Base-by-base conservation (phyloP, 2,797 vertebrate genomes). In the Sebastes dallii region DNA sequence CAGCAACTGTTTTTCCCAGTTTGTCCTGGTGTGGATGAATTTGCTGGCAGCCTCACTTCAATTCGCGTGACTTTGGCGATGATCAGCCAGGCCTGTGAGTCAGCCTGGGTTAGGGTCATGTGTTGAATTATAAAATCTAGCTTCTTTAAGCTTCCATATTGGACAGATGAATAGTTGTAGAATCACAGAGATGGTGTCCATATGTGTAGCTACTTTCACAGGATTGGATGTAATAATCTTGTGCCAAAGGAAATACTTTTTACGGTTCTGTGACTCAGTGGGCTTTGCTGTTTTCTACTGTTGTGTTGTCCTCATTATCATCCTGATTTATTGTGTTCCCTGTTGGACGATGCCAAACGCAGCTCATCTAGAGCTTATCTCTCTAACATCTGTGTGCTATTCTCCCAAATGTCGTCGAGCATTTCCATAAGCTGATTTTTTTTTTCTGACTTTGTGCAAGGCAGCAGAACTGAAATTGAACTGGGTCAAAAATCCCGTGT, bases 81-180 rank as follows among this genome's bases (percentile, higher is more conserved):
- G 61, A 82, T 39, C 81, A 77, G 65, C 60, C 84, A 87, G 76
- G 81, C 25, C 87, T 83, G 8, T 77, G 80, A 85, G 39, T 84
- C 84, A 85, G 83, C 69, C 60, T 56, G 29, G 77, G 66, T 58
- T 18, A 24, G 18, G 66, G 25, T 77, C 55, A 13, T 64, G 72
- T 46, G 76, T 81, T 87, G 59, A 86, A 77, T 86, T 64, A 87
- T 7, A 34, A 58, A 46, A 69, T 66, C 54, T 36, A 64, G 64
- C 22, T 61, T 39, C 72, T 50, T 24, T 1, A 9, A 39, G 46
- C 30, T 22, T 27, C 30, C 22, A 67, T 13, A 32, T 4, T 29
- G 32, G 2, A 7, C 12, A 11, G 64, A 76, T 68, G n/a, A 72
- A 70, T 64, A 29, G 6, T 29, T 68, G 8, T 54, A 42, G 20